Evolutionary conservation across 2,113 vertebrate species (phyloP).

Genomic region (Corydoras maculifer): DNA sequence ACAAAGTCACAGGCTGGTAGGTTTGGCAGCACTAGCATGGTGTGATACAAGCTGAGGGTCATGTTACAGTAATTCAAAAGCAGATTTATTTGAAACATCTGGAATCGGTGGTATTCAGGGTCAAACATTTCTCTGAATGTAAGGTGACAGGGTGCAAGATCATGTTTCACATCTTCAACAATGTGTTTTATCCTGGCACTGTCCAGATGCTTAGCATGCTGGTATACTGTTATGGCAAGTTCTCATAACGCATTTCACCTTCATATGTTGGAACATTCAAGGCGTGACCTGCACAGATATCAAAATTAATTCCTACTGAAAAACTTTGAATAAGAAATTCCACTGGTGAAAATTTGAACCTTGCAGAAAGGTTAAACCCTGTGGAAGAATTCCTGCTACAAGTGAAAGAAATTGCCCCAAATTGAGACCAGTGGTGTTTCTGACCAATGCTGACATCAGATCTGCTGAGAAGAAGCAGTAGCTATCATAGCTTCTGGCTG

Average conservation of each 20-base stretch:
- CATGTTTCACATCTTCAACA: slow-evolving; percentile 39
- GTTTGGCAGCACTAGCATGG: not conserved
- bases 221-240: no score
- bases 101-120: slow-evolving; percentile 17
- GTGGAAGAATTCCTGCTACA: not conserved
- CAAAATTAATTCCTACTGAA: no score
- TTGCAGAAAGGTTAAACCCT: no score
- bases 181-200: slow-evolving; percentile 23
- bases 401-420: not conserved
- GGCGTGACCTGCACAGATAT: no score
- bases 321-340: not conserved
- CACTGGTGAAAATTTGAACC: not conserved
- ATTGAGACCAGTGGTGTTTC: not conserved
- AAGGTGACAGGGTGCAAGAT: not conserved
- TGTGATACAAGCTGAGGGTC: slow-evolving; percentile 1
- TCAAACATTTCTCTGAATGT: slow-evolving; percentile 25
- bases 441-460: slow-evolving; percentile 14
- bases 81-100: slow-evolving; percentile 24
- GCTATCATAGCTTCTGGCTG: slow-evolving; percentile 9
- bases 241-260: no score
- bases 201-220: not conserved
- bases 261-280: no score
- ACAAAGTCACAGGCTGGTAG: slow-evolving; percentile 12
- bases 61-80: slow-evolving; percentile 16
- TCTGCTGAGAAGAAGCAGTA: not conserved